Evolutionary conservation across 2,113 vertebrate genomes (phyloP), one percentile per base, ranked within the genome.

Genomic region (Pagrus major): DNA sequence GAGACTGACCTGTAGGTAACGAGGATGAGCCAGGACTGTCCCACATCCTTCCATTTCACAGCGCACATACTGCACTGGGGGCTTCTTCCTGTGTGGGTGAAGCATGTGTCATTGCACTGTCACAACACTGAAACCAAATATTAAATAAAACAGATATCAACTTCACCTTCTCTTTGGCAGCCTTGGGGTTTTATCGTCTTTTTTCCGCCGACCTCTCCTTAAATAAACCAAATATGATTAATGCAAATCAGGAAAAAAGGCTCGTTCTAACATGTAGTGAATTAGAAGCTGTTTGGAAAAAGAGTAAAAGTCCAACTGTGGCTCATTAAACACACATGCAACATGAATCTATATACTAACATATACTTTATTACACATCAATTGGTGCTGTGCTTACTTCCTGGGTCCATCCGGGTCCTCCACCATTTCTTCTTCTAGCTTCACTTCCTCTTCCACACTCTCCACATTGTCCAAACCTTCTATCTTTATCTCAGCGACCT

Each of bases 41-140:
- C 98, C 98, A 25, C 98, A 99, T 71, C 98, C 98, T 82, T 99
- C 98, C 94, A 99, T 99, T 90, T 99, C 98, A 71, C 98, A 99
- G 81, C 98, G 97, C 11, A 99, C 98, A 2, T 99, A 99, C 78
- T 99, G 98, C 77, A 99, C 98, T 0, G 98, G 98, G 3, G 98
- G 98, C 92, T 99, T 99, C 96, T 99, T 99, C 88, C 98, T 99
- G 92, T 67, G 61, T 49, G n/a, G 66, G 46, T 5, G 60, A 51
- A 54, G n/a, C 11, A 37, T 9, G 41, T 7, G 70, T 56, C 56
- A 68, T 31, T 56, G 49, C 68, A 58, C 42, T 46, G 25, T 61
- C 6, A 78, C 44, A 33, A 18, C 1, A 37, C 23, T 10, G 2
- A 51, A 68, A 16, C 23, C 51, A 49, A 12, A 29, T 37, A 63